These are phyloP conservation scores for Peromyscus leucopus DNA, from an alignment of 2,113 vertebrate species.

Conservation along the genomic window DNA sequence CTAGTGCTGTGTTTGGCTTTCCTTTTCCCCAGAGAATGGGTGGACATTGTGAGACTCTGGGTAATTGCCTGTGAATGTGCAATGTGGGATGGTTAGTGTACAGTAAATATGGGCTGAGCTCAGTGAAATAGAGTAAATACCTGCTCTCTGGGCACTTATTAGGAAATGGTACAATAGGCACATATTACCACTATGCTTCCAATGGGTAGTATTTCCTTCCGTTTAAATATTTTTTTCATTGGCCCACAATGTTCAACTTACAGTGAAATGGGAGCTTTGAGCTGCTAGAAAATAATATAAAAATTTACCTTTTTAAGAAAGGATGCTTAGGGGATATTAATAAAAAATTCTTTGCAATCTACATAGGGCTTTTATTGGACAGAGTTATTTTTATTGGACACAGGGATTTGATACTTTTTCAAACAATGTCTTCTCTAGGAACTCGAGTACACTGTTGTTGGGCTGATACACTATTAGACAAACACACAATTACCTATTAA, in stretches of 20 bases:
- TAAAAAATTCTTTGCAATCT: conserved; percentile 20
- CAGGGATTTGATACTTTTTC: neutral
- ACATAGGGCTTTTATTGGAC: neutral
- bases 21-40: conserved; percentile 37
- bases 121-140: conserved; percentile 10
- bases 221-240: conserved; percentile 57
- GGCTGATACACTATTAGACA: neutral
- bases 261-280: conserved; percentile 26
- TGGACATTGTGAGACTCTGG: conserved; percentile 1
- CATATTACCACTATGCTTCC: neutral
- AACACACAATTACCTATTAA: conserved; percentile 29
- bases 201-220: conserved; percentile 42
- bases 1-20: conserved; percentile 42
- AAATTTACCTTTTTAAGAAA: conserved; percentile 57
- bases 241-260: conserved; percentile 19
- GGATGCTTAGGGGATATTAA: conserved; percentile 54
- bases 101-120: neutral
- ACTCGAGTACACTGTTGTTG: neutral
- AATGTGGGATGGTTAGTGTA: conserved; percentile 5
- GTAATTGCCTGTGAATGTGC: conserved; percentile 44
- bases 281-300: conserved; percentile 21
- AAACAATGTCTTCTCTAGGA: conserved; percentile 31
- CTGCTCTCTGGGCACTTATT: conserved; percentile 28
- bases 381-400: neutral
- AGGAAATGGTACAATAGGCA: conserved; percentile 36